Percentiles rank a stretch among this genome's conserved stretches.
phyloP scores from a whole-genome alignment of 2,888 invertebrate genomes.

The Monochamus alternatus region DNA sequence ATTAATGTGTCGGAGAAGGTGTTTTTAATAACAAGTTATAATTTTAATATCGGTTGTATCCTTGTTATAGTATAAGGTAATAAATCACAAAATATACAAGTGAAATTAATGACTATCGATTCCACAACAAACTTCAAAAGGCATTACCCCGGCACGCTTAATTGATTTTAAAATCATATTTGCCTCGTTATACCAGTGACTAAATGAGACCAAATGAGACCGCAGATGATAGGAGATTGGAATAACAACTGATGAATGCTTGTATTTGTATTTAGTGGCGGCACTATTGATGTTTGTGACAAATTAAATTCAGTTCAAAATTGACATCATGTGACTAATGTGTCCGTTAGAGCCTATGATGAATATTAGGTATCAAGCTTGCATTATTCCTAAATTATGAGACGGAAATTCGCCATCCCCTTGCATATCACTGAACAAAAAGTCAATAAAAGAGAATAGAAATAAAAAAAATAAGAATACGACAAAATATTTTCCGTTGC shows the following conservation, averaged over 20 bases:
- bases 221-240: conserved; percentile 30
- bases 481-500: no score
- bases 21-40: no score
- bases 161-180: conserved; percentile 35
- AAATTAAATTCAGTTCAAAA: conserved; percentile 38
- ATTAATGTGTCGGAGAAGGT: no score
- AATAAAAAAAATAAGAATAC: no score
- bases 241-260: conserved; percentile 38
- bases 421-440: no score
- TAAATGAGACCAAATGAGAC: conserved; percentile 31
- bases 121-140: conserved; percentile 23
- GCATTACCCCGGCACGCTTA: conserved; percentile 20
- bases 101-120: conserved; percentile 21
- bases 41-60: conserved; percentile 7
- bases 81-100: conserved; percentile 21
- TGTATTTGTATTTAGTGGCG: conserved; percentile 20
- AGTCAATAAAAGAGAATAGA: no score
- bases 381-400: not conserved
- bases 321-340: conserved; percentile 36
- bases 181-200: conserved; percentile 25
- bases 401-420: not conserved
- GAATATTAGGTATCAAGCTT: conserved; percentile 18
- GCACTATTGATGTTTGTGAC: conserved; percentile 40
- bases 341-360: conserved; percentile 33
- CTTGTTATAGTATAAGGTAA: conserved; percentile 5